Evolutionary conservation across 2,797 vertebrate species (phyloP).

Genomic region (Sternotherus odoratus): DNA sequence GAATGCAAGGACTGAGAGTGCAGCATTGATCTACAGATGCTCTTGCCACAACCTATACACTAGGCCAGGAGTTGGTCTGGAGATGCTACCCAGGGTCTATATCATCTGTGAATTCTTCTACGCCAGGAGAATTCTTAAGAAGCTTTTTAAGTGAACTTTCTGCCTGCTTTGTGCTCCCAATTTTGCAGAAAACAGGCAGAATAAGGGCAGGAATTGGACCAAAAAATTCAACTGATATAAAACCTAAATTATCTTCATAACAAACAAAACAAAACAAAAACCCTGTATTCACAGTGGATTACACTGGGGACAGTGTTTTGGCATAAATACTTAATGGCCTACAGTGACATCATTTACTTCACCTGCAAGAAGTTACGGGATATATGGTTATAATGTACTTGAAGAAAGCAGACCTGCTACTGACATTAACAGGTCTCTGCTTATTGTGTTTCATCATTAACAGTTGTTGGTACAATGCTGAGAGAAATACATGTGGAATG

Average conservation of each 20-base stretch:
- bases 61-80: not conserved
- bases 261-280: not conserved
- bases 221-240: not conserved
- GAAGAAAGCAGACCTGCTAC: not conserved
- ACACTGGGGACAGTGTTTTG: not conserved
- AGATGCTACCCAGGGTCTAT: not conserved
- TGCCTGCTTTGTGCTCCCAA: not conserved
- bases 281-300: not conserved
- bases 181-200: not conserved
- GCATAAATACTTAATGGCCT: not conserved
- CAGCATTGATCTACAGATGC: not conserved
- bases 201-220: not conserved
- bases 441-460: not conserved
- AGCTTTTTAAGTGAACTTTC: not conserved
- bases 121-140: not conserved
- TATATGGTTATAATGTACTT: not conserved
- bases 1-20: not conserved
- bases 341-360: not conserved
- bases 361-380: not conserved
- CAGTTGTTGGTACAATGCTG: not conserved
- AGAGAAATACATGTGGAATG: not conserved
- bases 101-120: not conserved
- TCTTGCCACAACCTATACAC: not conserved
- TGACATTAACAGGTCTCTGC: not conserved
- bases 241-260: not conserved